Evolutionary conservation across 2,888 invertebrate genomes (phyloP).

Genomic region (Heliconius charithonia): DNA sequence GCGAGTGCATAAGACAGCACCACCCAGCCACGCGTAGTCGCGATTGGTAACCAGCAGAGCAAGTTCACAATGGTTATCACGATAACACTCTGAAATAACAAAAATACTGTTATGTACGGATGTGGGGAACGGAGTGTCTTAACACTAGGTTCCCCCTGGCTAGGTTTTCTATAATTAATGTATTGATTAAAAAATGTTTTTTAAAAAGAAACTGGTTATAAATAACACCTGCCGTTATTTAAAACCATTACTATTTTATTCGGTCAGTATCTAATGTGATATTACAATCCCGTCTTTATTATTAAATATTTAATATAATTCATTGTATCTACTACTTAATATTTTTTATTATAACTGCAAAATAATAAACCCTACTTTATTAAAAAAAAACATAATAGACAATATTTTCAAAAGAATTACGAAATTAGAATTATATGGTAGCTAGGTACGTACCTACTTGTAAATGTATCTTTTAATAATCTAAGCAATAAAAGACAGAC

Average conservation of each 20-base stretch:
- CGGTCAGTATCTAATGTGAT: background rate
- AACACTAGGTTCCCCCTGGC: too few species aligned
- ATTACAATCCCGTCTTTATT: background rate
- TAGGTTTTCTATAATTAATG: too few species aligned
- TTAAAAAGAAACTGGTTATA: too few species aligned
- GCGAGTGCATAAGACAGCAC: conserved; percentile 58
- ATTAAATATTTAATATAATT: background rate
- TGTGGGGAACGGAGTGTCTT: too few species aligned
- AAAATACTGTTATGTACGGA: background rate
- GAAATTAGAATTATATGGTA: too few species aligned
- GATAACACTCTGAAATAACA: conserved; percentile 63
- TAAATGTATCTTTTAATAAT: background rate
- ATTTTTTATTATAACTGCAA: background rate
- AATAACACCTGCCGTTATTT: background rate
- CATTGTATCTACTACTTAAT: too few species aligned
- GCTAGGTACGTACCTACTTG: too few species aligned
- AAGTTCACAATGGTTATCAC: conserved; percentile 62
- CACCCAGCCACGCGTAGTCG: conserved; percentile 64
- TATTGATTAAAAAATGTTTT: too few species aligned
- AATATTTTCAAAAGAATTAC: too few species aligned
- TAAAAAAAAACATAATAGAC: background rate
- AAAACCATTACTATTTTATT: background rate
- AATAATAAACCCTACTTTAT: background rate
- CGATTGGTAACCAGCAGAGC: conserved; percentile 72
- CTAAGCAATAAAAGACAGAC: background rate